Evolutionary conservation across 2,797 vertebrate species (phyloP).

Genomic region (Coendou prehensilis): DNA sequence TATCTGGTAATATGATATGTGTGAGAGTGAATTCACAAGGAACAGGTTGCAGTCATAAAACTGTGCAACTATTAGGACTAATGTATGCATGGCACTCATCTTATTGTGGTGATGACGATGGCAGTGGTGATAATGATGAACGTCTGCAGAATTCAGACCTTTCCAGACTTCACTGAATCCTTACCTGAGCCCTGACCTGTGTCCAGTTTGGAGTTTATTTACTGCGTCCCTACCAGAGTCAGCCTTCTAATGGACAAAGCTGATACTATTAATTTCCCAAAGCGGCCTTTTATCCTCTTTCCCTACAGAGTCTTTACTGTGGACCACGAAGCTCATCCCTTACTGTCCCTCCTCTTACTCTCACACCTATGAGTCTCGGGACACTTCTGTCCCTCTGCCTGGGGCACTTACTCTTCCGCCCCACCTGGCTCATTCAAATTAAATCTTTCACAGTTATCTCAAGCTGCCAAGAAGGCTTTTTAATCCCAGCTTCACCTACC

Average conservation of each 20-base stretch:
- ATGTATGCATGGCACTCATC: neutral
- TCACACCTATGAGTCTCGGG: neutral
- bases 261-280: neutral
- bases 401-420: neutral
- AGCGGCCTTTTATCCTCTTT: neutral
- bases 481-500: neutral
- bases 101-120: neutral
- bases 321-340: neutral
- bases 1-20: slow-evolving; percentile 53
- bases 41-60: neutral
- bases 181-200: neutral
- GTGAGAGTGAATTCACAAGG: neutral
- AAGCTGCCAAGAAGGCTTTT: slow-evolving; percentile 37
- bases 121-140: neutral
- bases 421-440: neutral
- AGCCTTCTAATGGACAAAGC: neutral
- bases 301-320: neutral
- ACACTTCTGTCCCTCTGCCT: neutral
- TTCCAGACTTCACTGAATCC: neutral
- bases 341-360: neutral
- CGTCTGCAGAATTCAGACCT: neutral
- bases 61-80: neutral
- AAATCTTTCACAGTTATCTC: slow-evolving; percentile 29
- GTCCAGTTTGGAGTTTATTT: neutral
- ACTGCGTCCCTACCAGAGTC: neutral